A percentile compares a stretch with the other conserved stretches of the same genome.
phyloP scores from a whole-genome alignment of 1,140 invertebrate species.

The Bombus superbus region DNA sequence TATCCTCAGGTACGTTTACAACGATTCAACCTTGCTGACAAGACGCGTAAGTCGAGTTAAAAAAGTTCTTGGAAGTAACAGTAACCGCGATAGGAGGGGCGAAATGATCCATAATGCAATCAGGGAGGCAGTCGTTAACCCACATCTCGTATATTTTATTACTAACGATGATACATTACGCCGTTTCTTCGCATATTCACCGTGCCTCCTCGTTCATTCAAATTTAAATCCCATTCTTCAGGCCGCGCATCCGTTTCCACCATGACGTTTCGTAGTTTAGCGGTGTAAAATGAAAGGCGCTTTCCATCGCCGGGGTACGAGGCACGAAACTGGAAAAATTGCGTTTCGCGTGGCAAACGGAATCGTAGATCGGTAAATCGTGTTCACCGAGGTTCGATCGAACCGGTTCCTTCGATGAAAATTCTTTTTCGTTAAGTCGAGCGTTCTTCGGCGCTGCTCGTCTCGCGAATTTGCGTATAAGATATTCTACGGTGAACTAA shows the following conservation, averaged over 20 bases:
- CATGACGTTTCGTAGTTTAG: slow-evolving; percentile 11
- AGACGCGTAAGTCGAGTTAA: too few relatives aligned
- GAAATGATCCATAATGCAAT: slow-evolving; percentile 25
- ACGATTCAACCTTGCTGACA: neutral
- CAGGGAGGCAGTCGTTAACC: slow-evolving; percentile 24
- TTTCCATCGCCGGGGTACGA: neutral
- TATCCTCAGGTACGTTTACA: slow-evolving; percentile 90
- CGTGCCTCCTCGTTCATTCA: slow-evolving; percentile 18
- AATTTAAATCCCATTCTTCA: slow-evolving; percentile 43
- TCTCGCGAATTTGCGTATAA: too few relatives aligned
- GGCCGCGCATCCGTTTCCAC: slow-evolving; percentile 20
- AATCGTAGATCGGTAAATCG: neutral
- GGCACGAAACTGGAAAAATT: slow-evolving; percentile 23
- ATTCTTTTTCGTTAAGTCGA: neutral
- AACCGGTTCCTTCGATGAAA: too few relatives aligned
- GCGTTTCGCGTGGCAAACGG: neutral
- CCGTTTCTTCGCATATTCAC: slow-evolving; percentile 20
- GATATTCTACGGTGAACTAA: too few relatives aligned
- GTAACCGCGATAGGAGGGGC: too few relatives aligned
- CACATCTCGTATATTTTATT: slow-evolving; percentile 31
- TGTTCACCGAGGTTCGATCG: too few relatives aligned
- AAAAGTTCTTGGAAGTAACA: neutral
- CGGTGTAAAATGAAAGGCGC: neutral
- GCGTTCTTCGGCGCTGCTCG: neutral
- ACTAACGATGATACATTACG: slow-evolving; percentile 50